phyloP scores from a whole-genome alignment of 2,888 invertebrate genomes.

The Melipona bicolor region DNA sequence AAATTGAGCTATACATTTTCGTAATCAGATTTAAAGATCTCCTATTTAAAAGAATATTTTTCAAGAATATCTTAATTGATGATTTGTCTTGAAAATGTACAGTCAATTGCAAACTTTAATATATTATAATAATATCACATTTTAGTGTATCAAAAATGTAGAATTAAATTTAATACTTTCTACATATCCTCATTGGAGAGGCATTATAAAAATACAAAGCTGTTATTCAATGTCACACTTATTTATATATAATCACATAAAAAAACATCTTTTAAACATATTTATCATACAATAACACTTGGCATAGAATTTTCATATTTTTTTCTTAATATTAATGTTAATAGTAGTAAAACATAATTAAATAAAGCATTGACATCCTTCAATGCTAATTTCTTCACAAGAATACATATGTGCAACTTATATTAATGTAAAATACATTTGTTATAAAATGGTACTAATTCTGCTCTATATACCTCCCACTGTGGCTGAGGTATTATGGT shows the following conservation, averaged over 20 bases:
- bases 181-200: conserved; percentile 24
- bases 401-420: conserved; percentile 67
- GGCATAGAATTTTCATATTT: conserved; percentile 56
- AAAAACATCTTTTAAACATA: conserved; percentile 33
- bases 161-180: conserved; percentile 48
- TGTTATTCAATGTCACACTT: conserved; percentile 53
- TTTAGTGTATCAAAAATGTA: conserved; percentile 57
- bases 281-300: conserved; percentile 38
- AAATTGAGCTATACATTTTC: conserved; percentile 53
- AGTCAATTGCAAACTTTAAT: conserved; percentile 40
- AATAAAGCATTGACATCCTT: conserved; percentile 60
- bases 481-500: conserved; percentile 68
- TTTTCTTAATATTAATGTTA: conserved; percentile 27
- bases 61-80: conserved; percentile 26
- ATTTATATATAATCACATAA: conserved; percentile 46
- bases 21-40: conserved; percentile 52
- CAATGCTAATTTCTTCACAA: conserved; percentile 62
- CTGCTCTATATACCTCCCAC: conserved; percentile 68
- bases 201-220: conserved; percentile 63
- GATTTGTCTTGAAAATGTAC: conserved; percentile 42
- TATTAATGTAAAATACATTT: conserved; percentile 69
- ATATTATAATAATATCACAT: conserved; percentile 68
- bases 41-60: conserved; percentile 32
- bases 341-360: conserved; percentile 51
- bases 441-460: conserved; percentile 72